A percentile compares a stretch with the other conserved stretches of the same genome.
phyloP scores from a whole-genome alignment of 2,888 invertebrate species.

The Drosophila melanocephala region DNA sequence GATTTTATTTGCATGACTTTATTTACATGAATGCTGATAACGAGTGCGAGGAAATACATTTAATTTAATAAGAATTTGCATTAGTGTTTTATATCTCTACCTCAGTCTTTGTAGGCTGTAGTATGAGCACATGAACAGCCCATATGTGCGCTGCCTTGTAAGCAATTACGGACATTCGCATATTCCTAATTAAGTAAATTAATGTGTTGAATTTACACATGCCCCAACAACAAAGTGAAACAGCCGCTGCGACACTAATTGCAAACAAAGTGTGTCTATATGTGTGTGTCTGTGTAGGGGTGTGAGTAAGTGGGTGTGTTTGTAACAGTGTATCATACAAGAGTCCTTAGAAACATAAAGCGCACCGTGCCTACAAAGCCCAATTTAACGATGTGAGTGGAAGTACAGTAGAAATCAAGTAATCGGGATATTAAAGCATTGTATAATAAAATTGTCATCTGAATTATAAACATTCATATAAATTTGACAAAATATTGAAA shows the following conservation, averaged over 20 bases:
- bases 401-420: constrained; percentile 30
- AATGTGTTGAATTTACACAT: constrained; percentile 74
- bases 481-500: not conserved
- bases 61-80: constrained; percentile 78
- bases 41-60: constrained; percentile 54
- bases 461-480: not conserved
- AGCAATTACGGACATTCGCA: constrained; percentile 77
- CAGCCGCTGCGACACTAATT: constrained; percentile 80
- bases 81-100: constrained; percentile 53
- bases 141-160: constrained; percentile 73
- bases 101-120: constrained; percentile 23
- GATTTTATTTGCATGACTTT: constrained; percentile 22
- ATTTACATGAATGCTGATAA: constrained; percentile 37
- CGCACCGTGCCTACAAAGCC: constrained; percentile 4
- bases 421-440: constrained; percentile 11
- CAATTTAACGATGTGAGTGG: constrained; percentile 11
- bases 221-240: constrained; percentile 69
- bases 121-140: constrained; percentile 29
- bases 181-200: constrained; percentile 79
- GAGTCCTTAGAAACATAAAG: constrained; percentile 31
- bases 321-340: constrained; percentile 19
- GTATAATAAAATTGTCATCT: not conserved
- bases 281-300: constrained; percentile 7
- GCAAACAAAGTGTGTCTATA: constrained; percentile 68
- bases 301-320: constrained; percentile 10